Percentiles rank a stretch among this genome's conserved stretches.
Evolutionary conservation across 2,888 invertebrate species (phyloP).

Genomic region (Melangyna quadrimaculata): DNA sequence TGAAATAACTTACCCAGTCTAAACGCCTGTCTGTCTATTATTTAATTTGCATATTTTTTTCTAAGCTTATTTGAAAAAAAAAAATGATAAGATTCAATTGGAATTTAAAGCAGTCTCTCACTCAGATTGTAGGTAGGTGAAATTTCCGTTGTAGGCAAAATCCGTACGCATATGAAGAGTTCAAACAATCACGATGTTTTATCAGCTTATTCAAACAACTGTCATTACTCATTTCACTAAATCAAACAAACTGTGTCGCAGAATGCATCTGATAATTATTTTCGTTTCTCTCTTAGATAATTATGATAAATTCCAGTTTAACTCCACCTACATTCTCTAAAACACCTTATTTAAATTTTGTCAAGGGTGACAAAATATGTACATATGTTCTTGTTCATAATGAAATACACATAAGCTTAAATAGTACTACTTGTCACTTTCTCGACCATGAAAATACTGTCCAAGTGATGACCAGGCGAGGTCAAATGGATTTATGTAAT

Average conservation of each 20-base stretch:
- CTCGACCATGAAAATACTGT: conserved; percentile 11
- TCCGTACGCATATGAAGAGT: background rate
- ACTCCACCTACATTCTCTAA: background rate
- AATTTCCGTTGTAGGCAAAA: background rate
- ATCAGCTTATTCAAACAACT: conserved; percentile 51
- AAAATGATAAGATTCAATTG: conserved; percentile 19
- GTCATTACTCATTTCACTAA: conserved; percentile 27
- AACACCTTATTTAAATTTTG: background rate
- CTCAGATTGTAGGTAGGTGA: background rate
- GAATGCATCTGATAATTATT: background rate
- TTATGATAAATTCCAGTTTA: background rate
- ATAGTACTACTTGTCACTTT: conserved; percentile 22
- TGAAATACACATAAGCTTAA: background rate
- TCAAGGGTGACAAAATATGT: background rate
- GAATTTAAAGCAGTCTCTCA: conserved; percentile 2
- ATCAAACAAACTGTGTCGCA: conserved; percentile 21
- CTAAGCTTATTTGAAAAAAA: background rate
- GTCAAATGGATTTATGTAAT: conserved; percentile 48
- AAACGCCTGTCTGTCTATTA: conserved; percentile 10
- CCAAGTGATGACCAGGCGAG: background rate
- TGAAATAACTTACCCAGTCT: background rate
- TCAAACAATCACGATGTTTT: conserved; percentile 39
- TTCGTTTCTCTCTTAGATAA: background rate
- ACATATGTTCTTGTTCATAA: too few relatives aligned
- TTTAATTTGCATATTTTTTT: conserved; percentile 2